Conservation (phyloP, 2,113 vertebrate genomes). For the Struthio camelus region DNA sequence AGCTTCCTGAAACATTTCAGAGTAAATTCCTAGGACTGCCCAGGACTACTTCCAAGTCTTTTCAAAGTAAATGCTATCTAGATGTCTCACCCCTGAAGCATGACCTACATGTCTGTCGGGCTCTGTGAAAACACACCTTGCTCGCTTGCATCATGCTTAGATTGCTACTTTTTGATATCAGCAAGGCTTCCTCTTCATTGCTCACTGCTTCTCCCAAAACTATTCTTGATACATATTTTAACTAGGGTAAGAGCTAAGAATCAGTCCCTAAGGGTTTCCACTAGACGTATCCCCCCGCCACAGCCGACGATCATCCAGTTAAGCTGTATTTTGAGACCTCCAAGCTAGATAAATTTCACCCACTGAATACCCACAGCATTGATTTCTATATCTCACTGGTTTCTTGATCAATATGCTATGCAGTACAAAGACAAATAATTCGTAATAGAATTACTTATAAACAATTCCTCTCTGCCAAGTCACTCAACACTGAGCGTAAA, state of each 20-base stretch:
- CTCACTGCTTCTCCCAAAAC: background rate
- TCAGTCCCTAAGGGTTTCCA: background rate
- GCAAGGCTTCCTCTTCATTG: background rate
- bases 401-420: background rate
- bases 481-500: background rate
- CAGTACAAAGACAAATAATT: background rate
- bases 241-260: background rate
- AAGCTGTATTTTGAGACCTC: background rate
- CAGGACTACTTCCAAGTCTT: background rate
- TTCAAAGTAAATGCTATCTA: background rate
- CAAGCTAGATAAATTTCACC: background rate
- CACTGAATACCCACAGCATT: background rate
- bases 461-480: constrained; percentile 31
- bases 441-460: constrained; percentile 31
- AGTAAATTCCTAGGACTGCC: background rate
- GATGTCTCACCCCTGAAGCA: background rate
- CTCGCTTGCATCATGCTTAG: background rate
- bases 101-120: rapidly evolving
- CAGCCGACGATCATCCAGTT: background rate
- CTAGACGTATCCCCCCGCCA: background rate
- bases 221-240: background rate
- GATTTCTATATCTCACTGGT: background rate
- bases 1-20: background rate
- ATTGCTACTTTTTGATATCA: background rate
- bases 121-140: background rate